Conservation (phyloP, 2,888 invertebrate genomes). For the Pyrrhosoma nymphula region DNA sequence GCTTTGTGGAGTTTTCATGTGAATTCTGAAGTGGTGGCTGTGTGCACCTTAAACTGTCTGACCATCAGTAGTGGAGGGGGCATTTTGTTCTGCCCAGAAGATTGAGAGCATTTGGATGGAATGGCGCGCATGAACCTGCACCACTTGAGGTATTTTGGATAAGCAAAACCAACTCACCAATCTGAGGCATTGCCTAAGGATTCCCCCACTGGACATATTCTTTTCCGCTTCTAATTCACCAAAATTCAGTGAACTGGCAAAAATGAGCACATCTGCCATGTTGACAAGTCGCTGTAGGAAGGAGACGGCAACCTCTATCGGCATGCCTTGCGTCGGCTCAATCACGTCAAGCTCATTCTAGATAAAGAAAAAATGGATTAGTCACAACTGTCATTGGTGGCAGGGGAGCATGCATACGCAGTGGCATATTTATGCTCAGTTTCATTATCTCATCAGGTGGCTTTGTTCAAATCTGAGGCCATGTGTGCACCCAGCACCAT, state of each 20-base stretch:
- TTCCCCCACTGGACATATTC: conserved; percentile 99
- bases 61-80: too few species aligned
- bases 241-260: conserved; percentile 98
- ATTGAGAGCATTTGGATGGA: too few species aligned
- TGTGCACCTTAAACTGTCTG: too few species aligned
- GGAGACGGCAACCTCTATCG: conserved; percentile 97
- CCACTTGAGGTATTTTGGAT: too few species aligned
- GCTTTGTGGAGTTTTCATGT: too few species aligned
- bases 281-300: conserved; percentile 98
- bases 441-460: not conserved
- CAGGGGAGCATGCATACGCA: not conserved
- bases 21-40: too few species aligned
- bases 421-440: too few species aligned
- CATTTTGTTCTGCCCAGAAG: too few species aligned
- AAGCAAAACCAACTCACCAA: conserved; percentile 83
- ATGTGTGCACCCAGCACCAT: too few species aligned
- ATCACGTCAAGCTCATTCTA: conserved; percentile 99
- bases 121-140: too few species aligned
- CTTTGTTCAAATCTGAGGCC: not conserved
- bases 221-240: conserved; percentile 99
- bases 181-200: conserved; percentile 96
- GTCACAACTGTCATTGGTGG: not conserved
- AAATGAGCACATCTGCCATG: conserved; percentile 99
- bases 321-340: conserved; percentile 99
- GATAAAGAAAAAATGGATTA: conserved; percentile 72